Evolutionary conservation across 2,113 vertebrate species (phyloP), one percentile per base, ranked within the genome.

Genomic region (Cavia aperea): DNA sequence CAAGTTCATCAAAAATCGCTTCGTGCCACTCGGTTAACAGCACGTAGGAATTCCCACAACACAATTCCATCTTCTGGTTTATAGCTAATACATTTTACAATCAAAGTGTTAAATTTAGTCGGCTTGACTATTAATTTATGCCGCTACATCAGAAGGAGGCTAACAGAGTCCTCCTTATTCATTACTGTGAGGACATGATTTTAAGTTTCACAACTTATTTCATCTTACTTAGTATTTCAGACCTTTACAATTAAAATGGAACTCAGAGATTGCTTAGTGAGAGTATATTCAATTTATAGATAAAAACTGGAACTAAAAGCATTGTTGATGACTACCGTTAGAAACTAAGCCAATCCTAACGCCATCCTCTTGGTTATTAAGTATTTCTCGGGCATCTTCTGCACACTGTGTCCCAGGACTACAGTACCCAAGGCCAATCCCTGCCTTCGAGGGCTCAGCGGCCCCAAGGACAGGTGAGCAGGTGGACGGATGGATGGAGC

Each of bases 391-490:
- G 56, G 11, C 49, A 56, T 24, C 63, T 72, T 66, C 75, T 86
- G 23, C 2, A 4, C 7, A 18, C 70, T 60, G 4, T 21, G 7
- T 6, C 51, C 18, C 8, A 51, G 29, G 18, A 46, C 46, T 19
- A 49, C 4, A 46, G 18, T 2, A 0, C 5, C 3, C 8, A 60
- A 58, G 36, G 15, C 16, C 56, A 23, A 13, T 8, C 18, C 8
- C 54, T 65, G 26, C 39, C n/a, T 31, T 65, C 3, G 2, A 73
- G n/a, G 43, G 4, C 56, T 9, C 29, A 51, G 51, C 1, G n/a
- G 3, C 10, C 60, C 39, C 5, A 4, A n/a, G 70, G 81, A 73
- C 26, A 77, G 10, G 36, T 11, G 24, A 56, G 23, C 19, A 0
- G 31, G 7, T 29, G 43, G 33, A 15, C 2, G 10, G 49, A 51